Evolutionary conservation across 2,888 invertebrate genomes (phyloP).

Genomic region (Drosophila longiperda): DNA sequence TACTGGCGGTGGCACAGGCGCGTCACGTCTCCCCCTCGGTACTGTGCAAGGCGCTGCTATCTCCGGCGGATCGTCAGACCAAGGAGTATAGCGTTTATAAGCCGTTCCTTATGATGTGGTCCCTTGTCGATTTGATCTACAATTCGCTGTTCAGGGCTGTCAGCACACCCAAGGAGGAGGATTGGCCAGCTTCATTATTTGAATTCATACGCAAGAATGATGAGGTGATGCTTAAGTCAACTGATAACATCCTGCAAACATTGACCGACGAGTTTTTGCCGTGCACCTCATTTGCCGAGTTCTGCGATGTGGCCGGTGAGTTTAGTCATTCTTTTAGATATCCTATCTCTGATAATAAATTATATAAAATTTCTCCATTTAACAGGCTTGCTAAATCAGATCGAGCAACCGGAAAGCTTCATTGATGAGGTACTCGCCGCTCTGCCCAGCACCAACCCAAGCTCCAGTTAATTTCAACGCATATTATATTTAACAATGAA

Average conservation of each 20-base stretch:
- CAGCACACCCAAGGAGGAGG: slow-evolving; percentile 91
- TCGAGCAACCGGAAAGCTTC: slow-evolving; percentile 84
- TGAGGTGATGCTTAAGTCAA: slow-evolving; percentile 94
- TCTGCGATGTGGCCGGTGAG: slow-evolving; percentile 94
- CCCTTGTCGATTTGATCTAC: slow-evolving; percentile 93
- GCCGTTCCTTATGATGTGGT: slow-evolving; percentile 93
- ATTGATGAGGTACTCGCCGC: slow-evolving; percentile 81
- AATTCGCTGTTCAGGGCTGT: slow-evolving; percentile 93
- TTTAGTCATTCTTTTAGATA: not conserved
- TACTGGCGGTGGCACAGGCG: slow-evolving; percentile 92
- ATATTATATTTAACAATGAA: slow-evolving; percentile 33
- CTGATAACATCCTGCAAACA: slow-evolving; percentile 91
- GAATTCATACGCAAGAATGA: slow-evolving; percentile 98
- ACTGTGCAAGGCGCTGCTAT: slow-evolving; percentile 85
- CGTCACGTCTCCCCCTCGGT: slow-evolving; percentile 89
- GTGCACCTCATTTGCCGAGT: slow-evolving; percentile 95
- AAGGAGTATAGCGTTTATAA: slow-evolving; percentile 93
- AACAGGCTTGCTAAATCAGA: slow-evolving; percentile 82
- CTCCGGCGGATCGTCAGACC: slow-evolving; percentile 85
- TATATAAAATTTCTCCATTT: not conserved
- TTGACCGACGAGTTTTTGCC: slow-evolving; percentile 96
- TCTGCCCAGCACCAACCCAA: slow-evolving; percentile 75
- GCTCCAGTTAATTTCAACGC: slow-evolving; percentile 67
- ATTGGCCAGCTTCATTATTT: slow-evolving; percentile 95
- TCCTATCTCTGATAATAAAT: not conserved